phyloP scores from a whole-genome alignment of 2,888 invertebrate species.

The Lordiphosa fenestrarum region DNA sequence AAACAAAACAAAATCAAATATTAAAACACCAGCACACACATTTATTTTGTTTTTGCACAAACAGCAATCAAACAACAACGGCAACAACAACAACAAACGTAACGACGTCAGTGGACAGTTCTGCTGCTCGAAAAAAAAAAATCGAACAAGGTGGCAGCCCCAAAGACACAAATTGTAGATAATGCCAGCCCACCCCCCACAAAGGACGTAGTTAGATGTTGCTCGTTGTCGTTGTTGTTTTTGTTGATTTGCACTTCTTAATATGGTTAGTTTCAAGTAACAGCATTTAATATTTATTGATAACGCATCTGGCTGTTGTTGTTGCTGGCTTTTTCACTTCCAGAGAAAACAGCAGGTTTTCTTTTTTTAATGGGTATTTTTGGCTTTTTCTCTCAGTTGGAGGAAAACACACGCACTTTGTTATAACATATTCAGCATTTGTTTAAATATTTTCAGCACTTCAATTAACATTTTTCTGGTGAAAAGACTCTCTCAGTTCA shows the following conservation, averaged over 20 bases:
- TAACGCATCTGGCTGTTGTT: constrained; percentile 34
- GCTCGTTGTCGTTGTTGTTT: constrained; percentile 33
- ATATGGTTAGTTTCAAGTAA: neutral
- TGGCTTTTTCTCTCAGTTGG: neutral
- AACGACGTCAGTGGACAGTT: constrained; percentile 11
- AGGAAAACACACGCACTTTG: constrained; percentile 10
- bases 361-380: constrained; percentile 12
- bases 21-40: constrained; percentile 15
- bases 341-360: constrained; percentile 15
- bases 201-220: constrained; percentile 48
- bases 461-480: constrained; percentile 59
- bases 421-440: constrained; percentile 26
- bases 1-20: constrained; percentile 26
- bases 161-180: constrained; percentile 12
- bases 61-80: constrained; percentile 14
- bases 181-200: constrained; percentile 7
- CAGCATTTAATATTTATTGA: constrained; percentile 19
- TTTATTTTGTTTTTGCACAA: constrained; percentile 24
- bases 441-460: constrained; percentile 41
- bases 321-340: constrained; percentile 27
- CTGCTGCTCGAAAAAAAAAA: constrained; percentile 42
- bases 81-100: constrained; percentile 22
- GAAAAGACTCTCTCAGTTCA: constrained; percentile 35
- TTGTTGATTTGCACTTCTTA: constrained; percentile 17
- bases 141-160: constrained; percentile 56